Conservation (phyloP, 1,140 invertebrate genomes). For the Pissodes strobi region DNA sequence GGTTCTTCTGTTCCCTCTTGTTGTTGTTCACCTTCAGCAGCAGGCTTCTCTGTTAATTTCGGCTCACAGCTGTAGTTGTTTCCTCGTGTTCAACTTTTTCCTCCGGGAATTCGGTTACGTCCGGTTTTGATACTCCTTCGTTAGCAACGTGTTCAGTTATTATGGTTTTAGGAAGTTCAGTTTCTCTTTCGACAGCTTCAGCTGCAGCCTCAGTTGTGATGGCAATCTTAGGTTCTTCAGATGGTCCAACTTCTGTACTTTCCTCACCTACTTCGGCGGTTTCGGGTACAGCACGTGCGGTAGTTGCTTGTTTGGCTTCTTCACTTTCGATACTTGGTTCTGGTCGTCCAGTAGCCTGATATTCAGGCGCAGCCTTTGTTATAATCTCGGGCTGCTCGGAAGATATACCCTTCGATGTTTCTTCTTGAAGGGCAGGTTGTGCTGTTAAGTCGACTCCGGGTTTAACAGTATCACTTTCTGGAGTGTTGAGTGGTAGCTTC, state of each 20-base stretch:
- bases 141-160: conserved; percentile 18
- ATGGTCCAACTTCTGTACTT: conserved; percentile 3
- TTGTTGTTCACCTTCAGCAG: conserved; percentile 2
- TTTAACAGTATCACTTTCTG: too few species aligned
- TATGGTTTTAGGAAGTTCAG: conserved; percentile 15
- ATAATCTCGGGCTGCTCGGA: conserved; percentile 25
- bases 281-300: neutral
- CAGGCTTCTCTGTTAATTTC: neutral
- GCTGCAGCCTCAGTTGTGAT: conserved; percentile 6
- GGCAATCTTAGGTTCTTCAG: conserved; percentile 22
- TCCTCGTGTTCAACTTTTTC: neutral
- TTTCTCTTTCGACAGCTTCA: neutral
- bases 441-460: too few species aligned
- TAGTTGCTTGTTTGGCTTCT: neutral
- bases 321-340: conserved; percentile 20
- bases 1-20: neutral
- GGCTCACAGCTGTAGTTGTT: conserved; percentile 14
- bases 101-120: too few species aligned
- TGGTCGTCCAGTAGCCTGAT: conserved; percentile 15
- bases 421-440: too few species aligned
- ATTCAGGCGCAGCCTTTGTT: conserved; percentile 2
- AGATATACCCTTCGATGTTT: too few species aligned
- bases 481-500: conserved; percentile 21
- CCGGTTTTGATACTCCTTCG: conserved; percentile 6
- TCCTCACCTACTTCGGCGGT: neutral